These are phyloP conservation scores for Neogobius melanostomus DNA, from an alignment of 2,113 vertebrate genomes.

Conservation along the genomic window DNA sequence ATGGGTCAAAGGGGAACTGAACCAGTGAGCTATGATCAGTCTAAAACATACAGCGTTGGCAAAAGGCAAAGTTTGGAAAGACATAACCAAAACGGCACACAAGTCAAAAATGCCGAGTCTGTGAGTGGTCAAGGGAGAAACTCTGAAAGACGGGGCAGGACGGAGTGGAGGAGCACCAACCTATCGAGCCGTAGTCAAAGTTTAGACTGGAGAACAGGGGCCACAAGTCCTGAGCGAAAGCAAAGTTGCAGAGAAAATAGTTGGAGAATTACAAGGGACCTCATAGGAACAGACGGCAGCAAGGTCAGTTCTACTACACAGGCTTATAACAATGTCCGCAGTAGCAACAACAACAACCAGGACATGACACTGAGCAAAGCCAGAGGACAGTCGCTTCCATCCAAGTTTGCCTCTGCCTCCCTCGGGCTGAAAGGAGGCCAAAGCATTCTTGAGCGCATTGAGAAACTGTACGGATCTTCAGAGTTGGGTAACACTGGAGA, in stretches of 20 bases:
- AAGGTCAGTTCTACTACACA: slow-evolving; percentile 27
- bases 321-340: slow-evolving; percentile 15
- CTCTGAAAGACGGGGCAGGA: slow-evolving; percentile 35
- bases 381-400: slow-evolving; percentile 59
- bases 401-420: slow-evolving; percentile 30
- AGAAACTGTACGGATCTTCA: slow-evolving; percentile 62
- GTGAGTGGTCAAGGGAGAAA: slow-evolving; percentile 15
- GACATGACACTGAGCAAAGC: slow-evolving; percentile 26
- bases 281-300: slow-evolving; percentile 18
- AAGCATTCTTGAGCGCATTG: slow-evolving; percentile 68
- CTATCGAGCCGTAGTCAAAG: slow-evolving; percentile 63
- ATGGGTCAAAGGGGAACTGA: slow-evolving; percentile 2
- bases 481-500: slow-evolving; percentile 35
- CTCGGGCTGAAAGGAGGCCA: slow-evolving; percentile 55
- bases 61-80: slow-evolving; percentile 27
- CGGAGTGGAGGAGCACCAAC: slow-evolving; percentile 39
- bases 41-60: background rate
- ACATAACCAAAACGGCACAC: slow-evolving; percentile 26
- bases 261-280: background rate
- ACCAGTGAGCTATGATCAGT: slow-evolving; percentile 15
- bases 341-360: slow-evolving; percentile 2
- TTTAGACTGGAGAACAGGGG: slow-evolving; percentile 56
- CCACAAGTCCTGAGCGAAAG: slow-evolving; percentile 4
- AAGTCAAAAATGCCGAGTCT: slow-evolving; percentile 21
- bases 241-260: background rate